phyloP scores from a whole-genome alignment of 2,113 vertebrate genomes.

The Actenoides lindsayi region DNA sequence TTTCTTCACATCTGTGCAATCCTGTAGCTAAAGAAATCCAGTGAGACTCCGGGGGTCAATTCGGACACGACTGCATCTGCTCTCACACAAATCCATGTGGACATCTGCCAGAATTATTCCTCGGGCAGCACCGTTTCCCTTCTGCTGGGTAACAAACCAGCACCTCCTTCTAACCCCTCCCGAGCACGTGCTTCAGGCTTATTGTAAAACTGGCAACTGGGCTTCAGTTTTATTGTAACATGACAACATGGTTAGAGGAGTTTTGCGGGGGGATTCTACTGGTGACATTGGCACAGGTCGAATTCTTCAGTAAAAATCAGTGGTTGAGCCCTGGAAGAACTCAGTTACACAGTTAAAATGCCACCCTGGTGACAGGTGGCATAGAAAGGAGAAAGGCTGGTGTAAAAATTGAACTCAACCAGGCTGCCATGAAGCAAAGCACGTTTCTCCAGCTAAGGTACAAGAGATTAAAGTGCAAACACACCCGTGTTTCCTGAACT shows the following conservation, averaged over 20 bases:
- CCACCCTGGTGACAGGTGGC: too few species aligned
- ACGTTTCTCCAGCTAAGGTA: neutral
- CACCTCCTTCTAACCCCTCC: neutral
- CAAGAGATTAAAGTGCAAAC: neutral
- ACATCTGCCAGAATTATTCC: neutral
- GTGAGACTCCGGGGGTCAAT: neutral
- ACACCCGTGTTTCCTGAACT: neutral
- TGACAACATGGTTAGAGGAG: neutral
- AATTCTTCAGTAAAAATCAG: too few species aligned
- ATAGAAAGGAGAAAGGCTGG: too few species aligned
- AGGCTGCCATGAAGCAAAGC: neutral
- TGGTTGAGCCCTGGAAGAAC: neutral
- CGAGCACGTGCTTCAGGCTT: neutral
- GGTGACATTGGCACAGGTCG: too few species aligned
- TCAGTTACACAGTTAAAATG: neutral
- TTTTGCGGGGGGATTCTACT: neutral
- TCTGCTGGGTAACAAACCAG: neutral
- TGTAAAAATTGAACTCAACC: too few species aligned
- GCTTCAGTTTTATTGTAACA: neutral
- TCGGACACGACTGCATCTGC: rapidly evolving
- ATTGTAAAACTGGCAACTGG: rapidly evolving
- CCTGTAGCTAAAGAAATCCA: neutral
- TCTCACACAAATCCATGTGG: neutral
- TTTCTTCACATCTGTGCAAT: neutral
- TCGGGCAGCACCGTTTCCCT: neutral